These are phyloP conservation scores for Antechinus stuartii DNA, from an alignment of 2,113 vertebrate species.

Conservation along the genomic window DNA sequence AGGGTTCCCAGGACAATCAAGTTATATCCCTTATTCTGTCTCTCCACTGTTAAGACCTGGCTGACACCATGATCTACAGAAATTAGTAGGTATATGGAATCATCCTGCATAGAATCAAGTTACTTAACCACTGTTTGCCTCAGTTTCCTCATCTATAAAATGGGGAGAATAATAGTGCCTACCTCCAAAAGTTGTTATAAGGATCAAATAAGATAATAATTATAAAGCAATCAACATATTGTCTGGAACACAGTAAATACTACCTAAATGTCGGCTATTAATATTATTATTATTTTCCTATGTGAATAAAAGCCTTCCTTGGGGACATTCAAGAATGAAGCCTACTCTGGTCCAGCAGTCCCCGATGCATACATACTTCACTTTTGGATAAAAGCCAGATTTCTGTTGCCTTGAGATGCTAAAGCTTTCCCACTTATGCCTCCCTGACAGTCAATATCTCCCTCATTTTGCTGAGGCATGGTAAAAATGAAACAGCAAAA, in stretches of 20 bases:
- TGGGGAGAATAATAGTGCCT: background rate
- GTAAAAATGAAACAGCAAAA: constrained; percentile 31
- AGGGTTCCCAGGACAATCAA: constrained; percentile 60
- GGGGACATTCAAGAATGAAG: constrained; percentile 55
- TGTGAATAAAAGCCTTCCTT: background rate
- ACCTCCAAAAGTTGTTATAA: background rate
- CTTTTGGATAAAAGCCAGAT: background rate
- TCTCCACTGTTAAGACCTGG: constrained; percentile 46
- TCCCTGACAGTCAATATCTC: constrained; percentile 8
- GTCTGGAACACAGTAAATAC: background rate
- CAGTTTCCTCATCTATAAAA: background rate
- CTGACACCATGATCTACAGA: constrained; percentile 53
- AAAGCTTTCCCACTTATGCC: background rate
- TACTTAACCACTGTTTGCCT: background rate
- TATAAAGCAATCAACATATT: background rate
- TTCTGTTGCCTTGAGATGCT: background rate
- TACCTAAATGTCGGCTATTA: background rate
- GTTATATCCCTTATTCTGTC: constrained; percentile 62
- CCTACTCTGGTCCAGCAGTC: constrained; percentile 20
- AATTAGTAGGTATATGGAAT: constrained; percentile 50
- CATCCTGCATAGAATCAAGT: background rate
- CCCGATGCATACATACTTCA: constrained; percentile 38
- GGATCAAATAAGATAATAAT: background rate
- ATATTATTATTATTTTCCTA: background rate
- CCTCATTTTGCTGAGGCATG: constrained; percentile 38